Base-by-base conservation (phyloP, 2,888 invertebrate species). In the Macrosiphum euphorbiae region DNA sequence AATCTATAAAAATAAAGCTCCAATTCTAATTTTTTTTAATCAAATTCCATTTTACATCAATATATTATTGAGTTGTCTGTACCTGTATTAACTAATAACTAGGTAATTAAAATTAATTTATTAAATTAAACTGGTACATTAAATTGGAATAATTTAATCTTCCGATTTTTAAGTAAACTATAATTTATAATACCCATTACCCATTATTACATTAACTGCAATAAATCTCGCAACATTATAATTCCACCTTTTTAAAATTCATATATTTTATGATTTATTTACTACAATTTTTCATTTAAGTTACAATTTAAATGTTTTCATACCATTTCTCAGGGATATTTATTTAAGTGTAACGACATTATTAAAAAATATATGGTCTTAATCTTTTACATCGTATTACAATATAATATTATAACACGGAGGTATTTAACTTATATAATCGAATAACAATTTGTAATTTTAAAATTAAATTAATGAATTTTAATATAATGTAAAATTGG, bases 261-360 rank as follows among this genome's bases (percentile, higher is more conserved):
- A 88, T 52, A 35, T 88, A 88, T 88, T 88, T 52, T n/a, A 50
- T 88, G 24, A 88, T 78, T 78, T 78, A 78, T 78, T 3, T 35
- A 35, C 35, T 41, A 78, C 35, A 35, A 35, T 78, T 78, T 78
- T 78, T 78, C 35, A 78, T 78, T 78, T 78, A 78, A 78, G 78
- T 78, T 78, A 0, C 35, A 78, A 78, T 78, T 78, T 78, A 78
- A 78, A 78, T 35, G 20, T 78, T 35, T 78, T 78, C 35, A 78
- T 78, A 41, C 78, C 78, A 78, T 35, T 78, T 35, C 7, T 78
- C 78, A 78, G 20, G n/a, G n/a, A 20, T 78, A 78, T 78, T 20
- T 35, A 78, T 35, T 78, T 78, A 35, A 78, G 35, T 78, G 78
- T 78, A 35, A 35, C 20, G 35, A 78, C 35, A 20, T 78, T 67